Evolutionary conservation across 2,888 invertebrate genomes (phyloP), one percentile per base, ranked within the genome.

Genomic region (Nemotelus pantherinus): DNA sequence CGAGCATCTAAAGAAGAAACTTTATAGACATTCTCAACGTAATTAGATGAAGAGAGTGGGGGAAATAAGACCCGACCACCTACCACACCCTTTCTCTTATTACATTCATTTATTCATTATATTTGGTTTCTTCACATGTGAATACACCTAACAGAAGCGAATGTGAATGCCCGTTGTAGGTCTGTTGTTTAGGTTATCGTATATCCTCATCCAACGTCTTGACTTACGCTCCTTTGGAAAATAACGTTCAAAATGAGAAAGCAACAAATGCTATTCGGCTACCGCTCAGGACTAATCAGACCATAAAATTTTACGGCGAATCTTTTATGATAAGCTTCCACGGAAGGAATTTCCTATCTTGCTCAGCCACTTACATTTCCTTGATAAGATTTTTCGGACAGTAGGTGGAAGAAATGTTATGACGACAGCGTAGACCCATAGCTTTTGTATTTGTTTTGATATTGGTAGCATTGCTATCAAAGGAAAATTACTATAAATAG

Each of bases 251-350:
- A 58, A 9, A 25, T n/a, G 25, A 58, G 58, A 9, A 58, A 9
- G 55, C 70, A 71, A 71, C 70, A 71, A 71, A 71, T 71, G 43
- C 44, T 55, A 57, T 71, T 74, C 55, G 60, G 44, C 25, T 60
- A 25, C 48, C 25, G 50, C 45, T 48, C 74, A 74, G 60, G 74
- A 60, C 74, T 74, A 74, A 74, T 74, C 74, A 74, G 74, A 74
- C 48, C 74, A 74, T 74, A 74, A 74, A 53, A 74, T 74, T 63
- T 74, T 74, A 74, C 63, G 74, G 39, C 45, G 47, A 60, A 39
- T 60, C 74, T 74, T 74, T 74, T 74, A 74, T 63, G 74, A 74
- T 57, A 60, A 55, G 70, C 53, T 55, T 53, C 3, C 25, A 70
- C 41, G 70, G 10, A 47, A 55, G 43, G 70, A 55, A 70, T 47